Percentiles rank a stretch among this genome's conserved stretches.
These are phyloP conservation scores for Lophura nycthemera DNA, from an alignment of 2,113 vertebrate genomes.

Conservation along the genomic window DNA sequence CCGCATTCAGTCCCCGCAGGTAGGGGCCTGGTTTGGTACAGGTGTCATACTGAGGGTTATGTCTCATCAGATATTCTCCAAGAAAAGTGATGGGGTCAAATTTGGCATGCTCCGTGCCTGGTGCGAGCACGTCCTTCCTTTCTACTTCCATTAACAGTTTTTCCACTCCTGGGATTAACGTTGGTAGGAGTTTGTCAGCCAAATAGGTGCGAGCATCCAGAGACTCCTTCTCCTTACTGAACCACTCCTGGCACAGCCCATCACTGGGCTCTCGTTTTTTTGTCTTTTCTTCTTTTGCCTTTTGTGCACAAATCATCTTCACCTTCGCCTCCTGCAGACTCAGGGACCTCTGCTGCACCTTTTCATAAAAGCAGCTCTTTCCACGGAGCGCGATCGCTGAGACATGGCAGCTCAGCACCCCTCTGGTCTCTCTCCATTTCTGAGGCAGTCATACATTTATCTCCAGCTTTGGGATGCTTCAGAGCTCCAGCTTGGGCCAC, in stretches of 20 bases:
- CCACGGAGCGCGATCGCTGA: constrained; percentile 30
- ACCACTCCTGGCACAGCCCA: constrained; percentile 76
- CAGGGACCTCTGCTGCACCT: constrained; percentile 71
- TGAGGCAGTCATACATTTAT: background rate
- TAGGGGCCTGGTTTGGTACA: constrained; percentile 62
- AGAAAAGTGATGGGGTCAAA: constrained; percentile 79
- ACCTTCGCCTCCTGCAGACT: constrained; percentile 68
- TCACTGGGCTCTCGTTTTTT: constrained; percentile 57
- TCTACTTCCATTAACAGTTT: constrained; percentile 75
- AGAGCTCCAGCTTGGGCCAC: background rate
- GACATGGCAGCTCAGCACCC: background rate
- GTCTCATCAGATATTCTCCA: constrained; percentile 83
- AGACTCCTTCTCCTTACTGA: constrained; percentile 61
- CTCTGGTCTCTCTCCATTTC: background rate
- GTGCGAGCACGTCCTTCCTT: constrained; percentile 71
- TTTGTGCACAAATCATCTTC: constrained; percentile 27
- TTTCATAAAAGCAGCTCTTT: constrained; percentile 66
- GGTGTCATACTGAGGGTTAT: constrained; percentile 67
- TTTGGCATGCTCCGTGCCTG: constrained; percentile 1
- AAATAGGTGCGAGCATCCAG: constrained; percentile 71
- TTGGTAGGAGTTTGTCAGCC: constrained; percentile 82
- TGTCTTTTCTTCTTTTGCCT: constrained; percentile 55
- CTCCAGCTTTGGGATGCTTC: background rate
- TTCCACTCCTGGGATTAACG: constrained; percentile 76
- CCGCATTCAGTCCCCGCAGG: constrained; percentile 68